A percentile compares a stretch with the other conserved stretches of the same genome.
These are phyloP conservation scores for Stratiolaelaps scimitus DNA, from an alignment of 1,140 invertebrate species.

Conservation along the genomic window DNA sequence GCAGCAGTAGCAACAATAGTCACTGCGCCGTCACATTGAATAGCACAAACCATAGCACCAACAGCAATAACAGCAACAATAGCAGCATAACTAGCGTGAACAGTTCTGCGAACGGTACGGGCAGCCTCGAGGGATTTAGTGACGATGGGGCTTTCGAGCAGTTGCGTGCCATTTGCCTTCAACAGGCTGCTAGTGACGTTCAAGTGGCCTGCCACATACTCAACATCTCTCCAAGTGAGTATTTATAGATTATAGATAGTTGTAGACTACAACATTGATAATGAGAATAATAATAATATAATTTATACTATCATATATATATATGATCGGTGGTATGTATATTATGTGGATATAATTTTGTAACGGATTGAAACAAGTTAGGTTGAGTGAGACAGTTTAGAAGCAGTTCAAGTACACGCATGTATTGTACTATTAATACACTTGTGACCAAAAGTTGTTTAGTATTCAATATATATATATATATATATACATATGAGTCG, in stretches of 20 bases:
- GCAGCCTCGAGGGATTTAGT: slow-evolving; percentile 7
- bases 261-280: no score
- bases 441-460: no score
- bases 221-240: slow-evolving; percentile 69
- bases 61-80: slow-evolving; percentile 2
- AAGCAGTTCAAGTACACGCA: slow-evolving; percentile 7
- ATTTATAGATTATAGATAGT: no score
- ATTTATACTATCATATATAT: no score
- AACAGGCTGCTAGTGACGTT: slow-evolving; percentile 68
- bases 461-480: no score
- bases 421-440: neutral
- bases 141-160: slow-evolving; percentile 49
- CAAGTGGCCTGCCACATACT: slow-evolving; percentile 65
- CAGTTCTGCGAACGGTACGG: neutral
- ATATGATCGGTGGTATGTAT: no score
- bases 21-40: no score
- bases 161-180: slow-evolving; percentile 66
- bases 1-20: no score
- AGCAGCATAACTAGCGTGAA: neutral
- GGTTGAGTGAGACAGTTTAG: neutral
- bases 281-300: no score
- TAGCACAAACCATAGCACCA: neutral
- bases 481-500: no score
- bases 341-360: no score
- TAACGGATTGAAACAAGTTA: no score